These are phyloP conservation scores for Nymphalis urticae DNA, from an alignment of 2,888 invertebrate genomes.

Conservation along the genomic window DNA sequence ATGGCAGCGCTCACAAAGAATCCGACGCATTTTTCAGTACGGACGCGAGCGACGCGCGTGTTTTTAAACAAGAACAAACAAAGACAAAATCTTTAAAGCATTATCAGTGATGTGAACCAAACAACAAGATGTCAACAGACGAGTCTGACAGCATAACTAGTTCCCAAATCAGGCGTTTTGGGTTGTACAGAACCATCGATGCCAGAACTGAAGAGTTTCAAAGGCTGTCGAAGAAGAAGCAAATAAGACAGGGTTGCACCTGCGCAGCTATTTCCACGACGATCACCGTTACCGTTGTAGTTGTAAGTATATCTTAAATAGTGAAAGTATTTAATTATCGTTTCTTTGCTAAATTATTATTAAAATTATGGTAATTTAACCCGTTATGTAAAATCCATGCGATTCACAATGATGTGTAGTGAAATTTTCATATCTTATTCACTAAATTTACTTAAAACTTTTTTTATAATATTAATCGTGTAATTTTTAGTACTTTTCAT, in stretches of 20 bases:
- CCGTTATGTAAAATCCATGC: neutral
- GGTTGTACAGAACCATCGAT: conserved; percentile 70
- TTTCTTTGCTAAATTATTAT: conserved; percentile 6
- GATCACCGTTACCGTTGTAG: conserved; percentile 71
- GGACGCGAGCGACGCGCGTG: conserved; percentile 53
- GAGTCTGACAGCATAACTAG: conserved; percentile 54
- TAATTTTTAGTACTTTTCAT: neutral
- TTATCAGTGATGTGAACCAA: conserved; percentile 57
- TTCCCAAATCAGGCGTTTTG: conserved; percentile 66
- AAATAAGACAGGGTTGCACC: conserved; percentile 70
- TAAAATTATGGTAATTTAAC: conserved; percentile 24
- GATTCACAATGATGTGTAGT: conserved; percentile 12
- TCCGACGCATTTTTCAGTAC: conserved; percentile 59
- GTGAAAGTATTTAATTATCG: conserved; percentile 19
- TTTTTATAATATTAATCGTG: neutral
- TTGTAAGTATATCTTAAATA: conserved; percentile 58
- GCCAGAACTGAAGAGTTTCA: conserved; percentile 72
- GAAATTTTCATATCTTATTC: neutral
- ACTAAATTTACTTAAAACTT: neutral
- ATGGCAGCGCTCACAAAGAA: conserved; percentile 52
- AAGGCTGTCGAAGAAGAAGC: conserved; percentile 64
- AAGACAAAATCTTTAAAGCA: conserved; percentile 17
- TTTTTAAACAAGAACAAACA: conserved; percentile 38
- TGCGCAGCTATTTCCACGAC: conserved; percentile 73
- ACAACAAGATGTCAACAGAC: conserved; percentile 64